Conservation (phyloP, 2,113 vertebrate species). For the Pungitius pungitius region DNA sequence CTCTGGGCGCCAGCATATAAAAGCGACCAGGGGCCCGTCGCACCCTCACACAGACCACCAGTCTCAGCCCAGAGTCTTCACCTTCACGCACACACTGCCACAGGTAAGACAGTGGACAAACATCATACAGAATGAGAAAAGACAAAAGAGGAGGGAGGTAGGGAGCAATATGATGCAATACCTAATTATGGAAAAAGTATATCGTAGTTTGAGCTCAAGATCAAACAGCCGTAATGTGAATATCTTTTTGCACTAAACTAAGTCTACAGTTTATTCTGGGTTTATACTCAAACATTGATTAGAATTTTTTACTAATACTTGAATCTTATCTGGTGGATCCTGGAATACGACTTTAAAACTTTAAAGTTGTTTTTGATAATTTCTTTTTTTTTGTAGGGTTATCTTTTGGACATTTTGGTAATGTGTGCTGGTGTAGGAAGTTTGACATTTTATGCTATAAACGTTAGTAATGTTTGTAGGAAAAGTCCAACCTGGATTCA, state of each 20-base stretch:
- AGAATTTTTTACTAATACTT: not conserved
- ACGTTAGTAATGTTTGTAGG: not conserved
- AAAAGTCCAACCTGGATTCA: not conserved
- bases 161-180: not conserved
- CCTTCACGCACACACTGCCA: conserved; percentile 71
- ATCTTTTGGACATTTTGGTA: not conserved
- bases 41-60: conserved; percentile 68
- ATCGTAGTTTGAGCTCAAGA: not conserved
- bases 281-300: not conserved
- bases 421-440: not conserved
- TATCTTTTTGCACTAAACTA: not conserved
- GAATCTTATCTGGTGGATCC: not conserved
- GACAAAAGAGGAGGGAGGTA: not conserved
- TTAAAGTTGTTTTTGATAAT: not conserved
- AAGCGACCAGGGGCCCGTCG: conserved; percentile 51
- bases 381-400: not conserved
- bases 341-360: not conserved
- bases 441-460: not conserved
- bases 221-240: conserved; percentile 10
- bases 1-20: conserved; percentile 76
- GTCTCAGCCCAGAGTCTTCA: conserved; percentile 64
- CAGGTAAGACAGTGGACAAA: conserved; percentile 73
- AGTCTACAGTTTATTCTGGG: not conserved
- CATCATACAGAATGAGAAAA: conserved; percentile 32
- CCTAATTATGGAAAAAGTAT: not conserved